Base-by-base conservation (phyloP, 2,888 invertebrate species). In the Mimachlamys varia region DNA sequence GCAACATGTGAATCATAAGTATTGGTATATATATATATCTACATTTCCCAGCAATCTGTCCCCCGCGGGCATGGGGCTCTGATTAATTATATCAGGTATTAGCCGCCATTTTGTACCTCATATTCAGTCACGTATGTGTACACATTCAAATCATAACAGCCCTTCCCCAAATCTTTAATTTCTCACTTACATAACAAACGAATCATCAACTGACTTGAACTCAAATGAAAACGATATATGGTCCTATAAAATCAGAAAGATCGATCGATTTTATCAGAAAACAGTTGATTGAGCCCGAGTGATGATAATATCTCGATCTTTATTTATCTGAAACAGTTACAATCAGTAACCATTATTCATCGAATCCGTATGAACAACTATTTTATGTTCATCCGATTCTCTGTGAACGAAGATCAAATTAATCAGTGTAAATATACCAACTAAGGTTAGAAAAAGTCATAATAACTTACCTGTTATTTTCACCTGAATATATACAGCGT, bases 51-150 rank as follows among this genome's bases (percentile, higher is more conserved):
- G 19, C 53, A 53, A 53, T 44, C 76, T 76, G 76, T 76, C 76
- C 27, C 76, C 76, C 76, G 76, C 27, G 76, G 76, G 76, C 76
- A 33, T 76, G 76, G 76, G 15, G 4, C 2, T 13, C 76, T 76
- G 76, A 76, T 76, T 76, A 76, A 76, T 76, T 76, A 22, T 27
- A 10, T 33, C 27, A 27, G 27, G 76, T 76, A 76, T 76, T 76
- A 76, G 76, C 76, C 76, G 76, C 76, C 76, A 76, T 76, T 76
- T 76, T 76, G 76, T 76, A 13, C 33, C 13, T 27, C 27, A 76
- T 33, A 76, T n/a, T 17, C 50, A 27, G n/a, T 7, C 27, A 76
- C 3, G 13, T 5, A 33, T 33, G 27, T 76, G 12, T 33, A 33
- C 33, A 76, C 27, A 76, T 33, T 76, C 27, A 76, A 58, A 76